A percentile compares a stretch with the other conserved stretches of the same genome.
These are phyloP conservation scores for Gortyna flavago DNA, from an alignment of 2,888 invertebrate genomes.

Conservation along the genomic window DNA sequence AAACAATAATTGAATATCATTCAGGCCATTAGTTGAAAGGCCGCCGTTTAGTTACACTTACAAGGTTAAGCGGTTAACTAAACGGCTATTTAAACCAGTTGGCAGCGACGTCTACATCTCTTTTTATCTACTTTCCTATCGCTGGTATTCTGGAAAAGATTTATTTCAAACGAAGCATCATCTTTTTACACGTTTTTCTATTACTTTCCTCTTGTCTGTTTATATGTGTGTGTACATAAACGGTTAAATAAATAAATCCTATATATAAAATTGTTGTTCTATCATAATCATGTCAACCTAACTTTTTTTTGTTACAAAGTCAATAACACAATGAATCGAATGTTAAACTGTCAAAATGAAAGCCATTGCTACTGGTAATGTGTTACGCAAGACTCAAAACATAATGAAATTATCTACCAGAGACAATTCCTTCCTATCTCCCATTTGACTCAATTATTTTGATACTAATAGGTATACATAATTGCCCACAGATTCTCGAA, in stretches of 20 bases:
- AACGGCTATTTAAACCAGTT: too few relatives aligned
- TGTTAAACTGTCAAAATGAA: too few relatives aligned
- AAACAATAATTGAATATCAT: too few relatives aligned
- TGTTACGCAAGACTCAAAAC: background rate
- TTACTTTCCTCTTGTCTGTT: background rate
- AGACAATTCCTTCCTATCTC: background rate
- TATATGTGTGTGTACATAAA: background rate
- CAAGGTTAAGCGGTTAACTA: too few relatives aligned
- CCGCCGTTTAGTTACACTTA: too few relatives aligned
- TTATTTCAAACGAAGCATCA: background rate
- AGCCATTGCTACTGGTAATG: too few relatives aligned
- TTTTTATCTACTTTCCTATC: background rate
- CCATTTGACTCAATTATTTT: background rate
- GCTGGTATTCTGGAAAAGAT: background rate
- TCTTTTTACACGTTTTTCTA: background rate
- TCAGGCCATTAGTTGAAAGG: too few relatives aligned
- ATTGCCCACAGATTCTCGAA: constrained; percentile 92
- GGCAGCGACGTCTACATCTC: too few relatives aligned
- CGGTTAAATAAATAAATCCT: background rate
- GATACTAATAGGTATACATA: constrained; percentile 12
- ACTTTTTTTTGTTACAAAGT: background rate
- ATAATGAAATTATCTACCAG: background rate
- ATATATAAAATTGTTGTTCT: too few relatives aligned
- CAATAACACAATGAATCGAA: too few relatives aligned
- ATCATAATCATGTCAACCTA: background rate